phyloP scores from a whole-genome alignment of 2,113 vertebrate species.

The Saimiri boliviensis region DNA sequence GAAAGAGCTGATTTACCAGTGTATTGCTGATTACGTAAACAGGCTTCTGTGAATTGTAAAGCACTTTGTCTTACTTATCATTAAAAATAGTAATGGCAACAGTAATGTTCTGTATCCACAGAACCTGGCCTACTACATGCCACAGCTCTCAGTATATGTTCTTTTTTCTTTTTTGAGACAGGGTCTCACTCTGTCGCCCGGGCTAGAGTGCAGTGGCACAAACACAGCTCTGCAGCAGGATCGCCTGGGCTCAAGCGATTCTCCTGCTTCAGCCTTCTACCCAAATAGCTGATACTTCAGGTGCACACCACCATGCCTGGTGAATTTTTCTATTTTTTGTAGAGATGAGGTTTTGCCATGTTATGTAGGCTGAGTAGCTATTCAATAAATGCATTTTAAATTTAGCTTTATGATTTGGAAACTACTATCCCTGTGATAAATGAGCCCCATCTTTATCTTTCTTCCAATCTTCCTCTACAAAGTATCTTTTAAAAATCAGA shows the following conservation, averaged over 20 bases:
- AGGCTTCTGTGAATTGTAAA: neutral
- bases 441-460: neutral
- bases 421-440: neutral
- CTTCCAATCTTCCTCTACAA: neutral
- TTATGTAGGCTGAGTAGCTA: neutral
- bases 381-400: neutral
- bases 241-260: too few species aligned
- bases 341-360: too few species aligned
- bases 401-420: neutral
- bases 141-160: neutral
- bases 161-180: neutral
- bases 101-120: neutral
- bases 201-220: too few species aligned
- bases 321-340: too few species aligned
- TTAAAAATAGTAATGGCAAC: neutral
- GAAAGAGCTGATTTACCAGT: neutral
- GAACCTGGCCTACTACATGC: neutral
- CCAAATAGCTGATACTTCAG: too few species aligned
- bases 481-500: slow-evolving; percentile 21
- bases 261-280: too few species aligned
- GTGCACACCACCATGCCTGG: too few species aligned
- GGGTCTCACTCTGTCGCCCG: too few species aligned
- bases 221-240: too few species aligned
- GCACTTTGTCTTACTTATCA: slow-evolving; percentile 17
- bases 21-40: neutral